Base-by-base conservation (phyloP, 2,113 vertebrate species). In the Herpetotheres cachinnans region DNA sequence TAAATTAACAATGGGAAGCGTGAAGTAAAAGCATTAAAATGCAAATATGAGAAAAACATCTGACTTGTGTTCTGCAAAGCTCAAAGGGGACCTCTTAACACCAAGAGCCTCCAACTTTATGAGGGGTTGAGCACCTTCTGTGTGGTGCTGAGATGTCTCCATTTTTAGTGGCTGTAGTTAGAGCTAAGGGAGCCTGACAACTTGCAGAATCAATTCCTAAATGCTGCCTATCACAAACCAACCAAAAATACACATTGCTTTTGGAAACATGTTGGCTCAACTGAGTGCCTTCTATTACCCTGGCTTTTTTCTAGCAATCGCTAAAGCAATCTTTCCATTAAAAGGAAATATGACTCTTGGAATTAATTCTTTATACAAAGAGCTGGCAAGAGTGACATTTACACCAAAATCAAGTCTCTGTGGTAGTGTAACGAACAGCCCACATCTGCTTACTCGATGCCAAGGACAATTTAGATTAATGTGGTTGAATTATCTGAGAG, bases 351-450 rank as follows among this genome's bases (percentile, higher is more conserved):
- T 58, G 79, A 97, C 97, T 98, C 97, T 97, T 98, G 96, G 96
- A 98, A 98, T 97, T 96, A 98, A 97, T 98, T 98, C 85, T 98
- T 97, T 98, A 98, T 97, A 97, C 79, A 98, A 98, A 98, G 91
- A 97, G 86, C 93, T 97, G 97, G 78, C 97, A 97, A 95, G 96
- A 98, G 97, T 97, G 96, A 97, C 97, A 97, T 98, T 98, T 97
- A 97, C 77, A 96, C 74, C 88, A 97, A 98, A 98, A 98, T 91
- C 61, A 97, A 97, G 83, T 97, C 96, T 97, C 97, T 96, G 92
- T 96, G 92, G 96, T 89, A 96, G 90, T 94, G 90, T 97, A 98
- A 97, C 32, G 62, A 97, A 97, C 85, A 91, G 66, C 94, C 90
- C 94, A 97, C 95, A 98, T 97, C 97, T 98, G 97, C 97, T 97